Conservation (phyloP, 2,797 vertebrate genomes). For the Cynopterus sphinx region DNA sequence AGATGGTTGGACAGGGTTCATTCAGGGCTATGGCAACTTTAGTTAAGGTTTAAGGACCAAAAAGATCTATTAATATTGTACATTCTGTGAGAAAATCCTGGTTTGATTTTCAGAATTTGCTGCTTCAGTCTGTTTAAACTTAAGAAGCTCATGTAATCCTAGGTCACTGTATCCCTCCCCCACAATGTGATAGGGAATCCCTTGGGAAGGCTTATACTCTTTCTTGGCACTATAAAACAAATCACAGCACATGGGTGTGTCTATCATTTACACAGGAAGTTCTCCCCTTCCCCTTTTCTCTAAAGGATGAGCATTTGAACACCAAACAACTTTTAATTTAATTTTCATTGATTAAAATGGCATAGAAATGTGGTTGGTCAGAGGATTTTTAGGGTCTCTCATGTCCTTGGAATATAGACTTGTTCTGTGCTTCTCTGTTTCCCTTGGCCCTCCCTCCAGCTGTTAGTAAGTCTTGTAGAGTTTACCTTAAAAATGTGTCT, state of each 20-base stretch:
- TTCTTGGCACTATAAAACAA: not conserved
- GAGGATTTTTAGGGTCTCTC: not conserved
- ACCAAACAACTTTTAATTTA: not conserved
- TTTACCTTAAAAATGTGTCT: not conserved
- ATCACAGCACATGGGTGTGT: not conserved
- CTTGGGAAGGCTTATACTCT: not conserved
- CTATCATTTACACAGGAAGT: not conserved
- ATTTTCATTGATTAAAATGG: not conserved
- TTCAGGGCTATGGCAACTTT: not conserved
- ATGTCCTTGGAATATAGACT: not conserved
- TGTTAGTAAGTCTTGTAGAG: not conserved
- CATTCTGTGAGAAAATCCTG: not conserved
- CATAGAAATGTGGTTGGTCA: not conserved
- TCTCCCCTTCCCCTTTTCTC: not conserved
- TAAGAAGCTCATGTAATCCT: not conserved
- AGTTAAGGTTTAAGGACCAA: not conserved
- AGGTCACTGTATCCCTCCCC: not conserved
- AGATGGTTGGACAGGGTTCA: not conserved
- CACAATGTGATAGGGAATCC: fast-evolving
- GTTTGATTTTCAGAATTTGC: not conserved
- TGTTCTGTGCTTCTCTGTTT: not conserved
- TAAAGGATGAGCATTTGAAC: not conserved
- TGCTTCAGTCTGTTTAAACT: constrained; percentile 17
- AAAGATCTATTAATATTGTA: not conserved
- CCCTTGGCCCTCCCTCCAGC: not conserved